These are phyloP conservation scores for Muscicapa comitata DNA, from an alignment of 2,797 vertebrate genomes.

Conservation along the genomic window DNA sequence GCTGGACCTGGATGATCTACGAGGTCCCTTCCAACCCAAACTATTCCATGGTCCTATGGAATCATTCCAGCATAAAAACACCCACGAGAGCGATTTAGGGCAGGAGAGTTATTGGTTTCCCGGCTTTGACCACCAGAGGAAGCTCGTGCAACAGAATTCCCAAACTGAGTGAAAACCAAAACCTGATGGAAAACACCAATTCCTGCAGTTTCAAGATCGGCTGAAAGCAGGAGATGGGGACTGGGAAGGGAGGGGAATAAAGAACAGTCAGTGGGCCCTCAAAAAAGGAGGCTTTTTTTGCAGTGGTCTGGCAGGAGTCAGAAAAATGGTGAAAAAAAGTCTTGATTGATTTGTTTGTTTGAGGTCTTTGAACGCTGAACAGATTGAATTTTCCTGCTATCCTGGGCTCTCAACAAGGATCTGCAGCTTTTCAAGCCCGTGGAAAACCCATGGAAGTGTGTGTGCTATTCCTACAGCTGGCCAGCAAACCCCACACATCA, in stretches of 20 bases:
- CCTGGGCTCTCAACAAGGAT: background rate
- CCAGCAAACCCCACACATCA: background rate
- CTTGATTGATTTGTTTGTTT: background rate
- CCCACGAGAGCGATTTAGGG: rapidly evolving
- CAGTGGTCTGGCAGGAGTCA: background rate
- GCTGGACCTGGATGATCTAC: background rate
- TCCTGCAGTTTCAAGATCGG: background rate
- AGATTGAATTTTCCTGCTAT: background rate
- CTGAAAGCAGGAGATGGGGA: background rate
- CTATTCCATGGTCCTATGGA: background rate
- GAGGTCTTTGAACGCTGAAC: background rate
- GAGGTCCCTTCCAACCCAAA: background rate
- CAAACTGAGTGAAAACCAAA: background rate
- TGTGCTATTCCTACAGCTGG: background rate
- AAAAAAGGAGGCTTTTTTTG: background rate
- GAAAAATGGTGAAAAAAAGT: background rate
- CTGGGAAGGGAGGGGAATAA: rapidly evolving
- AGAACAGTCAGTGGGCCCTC: background rate
- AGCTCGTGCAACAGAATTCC: background rate
- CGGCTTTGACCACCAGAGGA: background rate
- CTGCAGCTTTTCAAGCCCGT: background rate
- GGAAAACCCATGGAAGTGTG: background rate
- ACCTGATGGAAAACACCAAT: background rate
- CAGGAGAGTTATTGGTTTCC: background rate
- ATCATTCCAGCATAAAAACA: background rate